Evolutionary conservation across 2,888 invertebrate genomes (phyloP), one percentile per base, ranked within the genome.

Genomic region (Dynastes hyllus): DNA sequence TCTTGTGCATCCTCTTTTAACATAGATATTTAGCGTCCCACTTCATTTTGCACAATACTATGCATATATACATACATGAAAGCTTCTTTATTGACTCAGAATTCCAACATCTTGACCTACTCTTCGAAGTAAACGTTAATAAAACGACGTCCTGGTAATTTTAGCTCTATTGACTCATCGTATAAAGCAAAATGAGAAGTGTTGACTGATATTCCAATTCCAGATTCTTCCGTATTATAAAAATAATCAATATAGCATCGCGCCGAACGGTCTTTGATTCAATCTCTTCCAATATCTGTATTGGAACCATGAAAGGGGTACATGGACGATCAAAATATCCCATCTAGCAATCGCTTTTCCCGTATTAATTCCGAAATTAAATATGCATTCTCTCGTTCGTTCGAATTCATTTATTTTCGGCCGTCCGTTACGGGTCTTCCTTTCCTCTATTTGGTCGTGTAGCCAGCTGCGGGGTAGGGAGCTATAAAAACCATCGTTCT

Each of bases 361-460:
- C 40, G 22, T 45, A 73, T 58, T 73, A 73, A 73, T 73, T 73
- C 58, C 37, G n/a, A 37, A 71, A 58, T 71, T 45, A 73, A 73
- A 58, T 73, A 73, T 73, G 73, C 58, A 73, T 73, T 40, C 11
- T 61, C 58, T 4, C 40, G 40, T 73, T 73, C 27, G n/a, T 73
- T 58, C 73, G 45, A 73, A 40, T 73, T 73, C 73, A 61, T 73
- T 73, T 73, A 73, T 73, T 73, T 73, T 73, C 45, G 45, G 45
- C 9, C 45, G 45, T 45, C 11, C 45, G 45, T 11, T 11, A 45
- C 11, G 45, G 11, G 6, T 45, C 45, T 11, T 45, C 45, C 11
- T 45, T 58, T 40, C n/a, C 45, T 45, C 16, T n/a, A 11, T 45
- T 67, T 27, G 11, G 22, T 9, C 27, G 27, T 9, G 16, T 51